Evolutionary conservation across 2,888 invertebrate genomes (phyloP), one percentile per base, ranked within the genome.

Genomic region (Xestobium rufovillosum): DNA sequence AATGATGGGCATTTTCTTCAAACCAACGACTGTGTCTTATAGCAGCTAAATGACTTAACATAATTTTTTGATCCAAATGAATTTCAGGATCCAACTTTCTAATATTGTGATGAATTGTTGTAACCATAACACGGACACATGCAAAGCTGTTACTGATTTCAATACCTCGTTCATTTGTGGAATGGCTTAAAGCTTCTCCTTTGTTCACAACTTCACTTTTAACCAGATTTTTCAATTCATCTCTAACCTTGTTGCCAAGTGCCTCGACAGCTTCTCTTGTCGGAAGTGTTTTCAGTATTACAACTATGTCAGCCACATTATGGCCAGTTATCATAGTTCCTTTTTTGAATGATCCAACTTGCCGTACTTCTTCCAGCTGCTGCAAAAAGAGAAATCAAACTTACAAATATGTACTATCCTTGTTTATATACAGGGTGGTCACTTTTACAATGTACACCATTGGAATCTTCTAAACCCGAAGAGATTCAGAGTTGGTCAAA

Each of bases 11-110:
- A 58, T 95, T 94, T 63, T 96, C 96, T 60, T 96, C 96, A 63
- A 96, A 96, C 97, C 97, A 98, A 15, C 94, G 79, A 40, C 91
- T 88, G 65, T 97, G 97, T 14, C 95, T 75, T 43, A 97, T 92
- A 0, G 95, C 91, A 0, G 92, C 89, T 55, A 95, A 69, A 63
- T 96, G 94, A 36, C 87, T 81, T 65, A 85, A 83, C 69, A 94
- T 81, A 26, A 85, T 73, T 60, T 82, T 82, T 44, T 77, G 75
- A 31, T 82, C 80, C 42, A 82, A 55, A 52, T 82, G 82, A 1
- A 80, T 80, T 61, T 91, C 92, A 0, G 94, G 82, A 59, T 97
- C 96, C 34, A 97, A 66, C 60, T 95, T 95, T 38, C 90, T 77
- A 44, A 95, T 72, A 66, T 97, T 96, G 59, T 89, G 90, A 42